Evolutionary conservation across 2,888 invertebrate species (phyloP).

Genomic region (Axea sp.): DNA sequence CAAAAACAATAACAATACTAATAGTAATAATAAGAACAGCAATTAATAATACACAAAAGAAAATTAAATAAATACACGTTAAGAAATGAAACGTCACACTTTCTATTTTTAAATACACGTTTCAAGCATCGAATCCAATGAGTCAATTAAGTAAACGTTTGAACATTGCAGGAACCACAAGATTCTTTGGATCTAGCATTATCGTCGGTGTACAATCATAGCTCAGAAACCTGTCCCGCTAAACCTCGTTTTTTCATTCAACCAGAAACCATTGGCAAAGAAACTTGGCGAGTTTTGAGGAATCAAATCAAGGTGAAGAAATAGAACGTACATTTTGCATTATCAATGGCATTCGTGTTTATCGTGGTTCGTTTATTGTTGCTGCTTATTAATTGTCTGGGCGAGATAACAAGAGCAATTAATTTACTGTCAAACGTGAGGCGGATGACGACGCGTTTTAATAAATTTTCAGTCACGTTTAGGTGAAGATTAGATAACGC

Average conservation of each 20-base stretch:
- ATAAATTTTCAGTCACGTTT: conserved; percentile 68
- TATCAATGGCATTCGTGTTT: conserved; percentile 21
- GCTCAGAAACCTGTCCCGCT: conserved; percentile 80
- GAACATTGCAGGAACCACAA: conserved; percentile 81
- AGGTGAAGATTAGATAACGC: conserved; percentile 61
- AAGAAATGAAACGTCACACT: no score
- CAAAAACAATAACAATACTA: no score
- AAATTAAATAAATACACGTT: no score
- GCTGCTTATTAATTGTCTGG: conserved; percentile 58
- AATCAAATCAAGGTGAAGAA: conserved; percentile 79
- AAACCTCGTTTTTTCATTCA: conserved; percentile 82
- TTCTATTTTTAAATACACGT: no score
- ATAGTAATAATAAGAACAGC: no score
- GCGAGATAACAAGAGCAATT: conserved; percentile 65
- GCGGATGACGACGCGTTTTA: conserved; percentile 64
- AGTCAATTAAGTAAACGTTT: neutral
- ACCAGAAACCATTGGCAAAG: conserved; percentile 83
- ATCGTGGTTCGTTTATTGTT: conserved; percentile 52
- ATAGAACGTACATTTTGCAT: conserved; percentile 12
- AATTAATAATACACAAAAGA: no score
- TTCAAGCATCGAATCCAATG: no score
- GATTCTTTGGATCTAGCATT: conserved; percentile 87
- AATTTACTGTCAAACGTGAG: conserved; percentile 67
- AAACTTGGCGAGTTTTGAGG: conserved; percentile 85
- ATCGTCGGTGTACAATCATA: conserved; percentile 85